Conservation (phyloP, 2,888 invertebrate genomes). For the Hyalella azteca region DNA sequence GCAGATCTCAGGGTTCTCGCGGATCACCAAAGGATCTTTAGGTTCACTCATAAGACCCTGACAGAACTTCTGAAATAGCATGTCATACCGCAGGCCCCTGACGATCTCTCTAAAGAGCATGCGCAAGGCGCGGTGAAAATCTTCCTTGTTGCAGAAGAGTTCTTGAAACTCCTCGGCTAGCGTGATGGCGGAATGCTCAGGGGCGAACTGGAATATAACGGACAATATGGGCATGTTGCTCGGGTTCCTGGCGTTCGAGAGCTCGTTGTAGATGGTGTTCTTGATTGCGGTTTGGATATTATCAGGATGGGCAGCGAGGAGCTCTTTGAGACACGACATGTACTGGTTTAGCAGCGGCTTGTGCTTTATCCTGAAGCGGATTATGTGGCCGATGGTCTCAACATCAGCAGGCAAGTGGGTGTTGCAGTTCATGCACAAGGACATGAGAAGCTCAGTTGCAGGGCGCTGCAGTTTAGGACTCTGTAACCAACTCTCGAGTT, state of each 20-base stretch:
- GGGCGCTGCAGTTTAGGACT: constrained; percentile 92
- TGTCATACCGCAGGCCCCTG: constrained; percentile 79
- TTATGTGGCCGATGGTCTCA: constrained; percentile 82
- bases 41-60: constrained; percentile 73
- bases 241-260: constrained; percentile 84
- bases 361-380: constrained; percentile 85
- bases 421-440: constrained; percentile 89
- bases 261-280: constrained; percentile 92
- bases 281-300: constrained; percentile 85
- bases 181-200: constrained; percentile 80
- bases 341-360: constrained; percentile 91
- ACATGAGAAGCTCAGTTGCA: constrained; percentile 88
- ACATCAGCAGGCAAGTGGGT: constrained; percentile 72
- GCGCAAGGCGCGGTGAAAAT: constrained; percentile 79
- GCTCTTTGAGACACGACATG: constrained; percentile 86
- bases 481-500: constrained; percentile 91
- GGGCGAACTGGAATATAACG: constrained; percentile 83
- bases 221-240: constrained; percentile 93
- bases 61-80: constrained; percentile 80
- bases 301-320: constrained; percentile 82
- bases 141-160: constrained; percentile 83
- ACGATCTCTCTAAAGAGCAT: constrained; percentile 87
- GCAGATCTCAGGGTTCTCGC: constrained; percentile 71
- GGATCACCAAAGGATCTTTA: constrained; percentile 66
- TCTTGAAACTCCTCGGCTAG: constrained; percentile 86